Evolutionary conservation across 2,888 invertebrate species (phyloP).

Genomic region (Eupithecia centaureata): DNA sequence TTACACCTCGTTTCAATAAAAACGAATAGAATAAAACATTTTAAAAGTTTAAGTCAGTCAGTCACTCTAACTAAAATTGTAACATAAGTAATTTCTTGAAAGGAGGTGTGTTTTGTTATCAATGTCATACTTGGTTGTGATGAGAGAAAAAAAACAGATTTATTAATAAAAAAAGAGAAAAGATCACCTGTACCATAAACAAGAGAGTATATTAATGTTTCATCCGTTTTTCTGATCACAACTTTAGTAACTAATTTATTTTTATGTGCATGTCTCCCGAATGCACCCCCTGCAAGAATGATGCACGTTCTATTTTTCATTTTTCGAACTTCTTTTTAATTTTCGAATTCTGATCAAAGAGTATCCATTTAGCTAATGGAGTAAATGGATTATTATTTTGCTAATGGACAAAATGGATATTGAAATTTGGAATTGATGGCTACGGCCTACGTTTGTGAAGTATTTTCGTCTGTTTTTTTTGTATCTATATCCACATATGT

Average conservation of each 20-base stretch:
- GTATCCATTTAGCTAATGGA: slow-evolving; percentile 62
- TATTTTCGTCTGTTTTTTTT: neutral
- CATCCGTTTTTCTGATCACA: slow-evolving; percentile 49
- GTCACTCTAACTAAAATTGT: neutral
- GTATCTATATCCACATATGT: neutral
- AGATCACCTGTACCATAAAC: too few relatives aligned
- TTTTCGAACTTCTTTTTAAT: slow-evolving; percentile 59
- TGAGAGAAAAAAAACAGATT: slow-evolving; percentile 26
- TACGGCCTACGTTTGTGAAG: slow-evolving; percentile 30
- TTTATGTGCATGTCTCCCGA: slow-evolving; percentile 80
- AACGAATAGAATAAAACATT: neutral
- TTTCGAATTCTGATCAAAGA: slow-evolving; percentile 64
- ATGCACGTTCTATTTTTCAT: slow-evolving; percentile 75
- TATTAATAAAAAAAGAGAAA: neutral
- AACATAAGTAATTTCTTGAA: slow-evolving; percentile 9
- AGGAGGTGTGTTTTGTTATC: slow-evolving; percentile 23
- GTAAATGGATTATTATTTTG: slow-evolving; percentile 52
- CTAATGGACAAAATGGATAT: slow-evolving; percentile 35
- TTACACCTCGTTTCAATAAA: slow-evolving; percentile 11
- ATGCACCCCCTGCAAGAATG: slow-evolving; percentile 81
- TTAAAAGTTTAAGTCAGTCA: too few relatives aligned
- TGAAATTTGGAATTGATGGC: slow-evolving; percentile 57
- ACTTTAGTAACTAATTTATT: slow-evolving; percentile 58
- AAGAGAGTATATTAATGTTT: neutral
- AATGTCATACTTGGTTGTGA: slow-evolving; percentile 27